Base-by-base conservation (phyloP, 1,140 invertebrate species). In the Diuraphis noxia region DNA sequence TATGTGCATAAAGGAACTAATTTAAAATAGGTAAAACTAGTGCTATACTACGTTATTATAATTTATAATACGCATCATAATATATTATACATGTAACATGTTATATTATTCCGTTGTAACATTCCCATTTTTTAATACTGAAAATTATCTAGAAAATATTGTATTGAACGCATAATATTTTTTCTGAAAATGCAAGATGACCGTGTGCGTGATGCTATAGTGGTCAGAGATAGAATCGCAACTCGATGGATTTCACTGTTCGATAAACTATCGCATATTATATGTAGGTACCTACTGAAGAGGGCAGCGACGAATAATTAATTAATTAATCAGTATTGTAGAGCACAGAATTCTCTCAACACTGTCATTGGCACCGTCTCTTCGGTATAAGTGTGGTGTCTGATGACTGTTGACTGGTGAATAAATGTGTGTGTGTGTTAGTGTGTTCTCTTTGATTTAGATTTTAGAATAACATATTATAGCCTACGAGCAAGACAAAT, bases 1-100 rank as follows among this genome's bases (percentile, higher is more conserved):
- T 88, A 88, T 63, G 49, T n/a, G 40, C 49, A 88, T 56, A 88
- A 88, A 88, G 49, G 86, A 88, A n/a, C 34, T 88, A 88, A 88
- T 88, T 88, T 88, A 63, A 88, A 88, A 88, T 43, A 63, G 86
- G 38, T 63, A 88, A 56, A 88, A 88, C 49, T 88, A n/a, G 34
- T 19, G n/a, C 85, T 86, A 41, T 38, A 41, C 25, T 63, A n/a
- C 30, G 10, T n/a, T 63, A 63, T 30, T 63, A 63, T 25, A n/a
- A n/a, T 17, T 46, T 49, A 49, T 49, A 72, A 72, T 72, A n/a
- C 30, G 56, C 56, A 19, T 13, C 8, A 25, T 52, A 30, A 63
- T 63, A 72, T n/a, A 10, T 13, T 84, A 84, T 84, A 41, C 13
- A 19, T 19, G 34, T 84, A 7, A 41, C 30, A n/a, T 19, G 21